Conservation (phyloP, 2,113 vertebrate species). For the Percina caprodes region DNA sequence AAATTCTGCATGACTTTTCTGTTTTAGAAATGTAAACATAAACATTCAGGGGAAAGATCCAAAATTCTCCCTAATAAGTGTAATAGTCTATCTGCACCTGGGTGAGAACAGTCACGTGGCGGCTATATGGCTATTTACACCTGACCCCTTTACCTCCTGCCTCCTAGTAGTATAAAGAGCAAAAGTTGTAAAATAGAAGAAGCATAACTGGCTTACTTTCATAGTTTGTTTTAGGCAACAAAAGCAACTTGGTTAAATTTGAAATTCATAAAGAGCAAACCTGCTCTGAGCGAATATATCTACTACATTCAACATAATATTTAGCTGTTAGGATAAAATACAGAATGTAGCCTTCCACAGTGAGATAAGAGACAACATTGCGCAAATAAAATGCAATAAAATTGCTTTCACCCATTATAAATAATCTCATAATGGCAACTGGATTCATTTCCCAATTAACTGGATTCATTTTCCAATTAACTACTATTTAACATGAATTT, state of each 20-base stretch:
- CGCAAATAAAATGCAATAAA: neutral
- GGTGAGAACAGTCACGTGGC: neutral
- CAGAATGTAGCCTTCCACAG: neutral
- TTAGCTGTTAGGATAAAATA: slow-evolving; percentile 1
- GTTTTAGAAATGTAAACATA: neutral
- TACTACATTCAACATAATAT: slow-evolving; percentile 13
- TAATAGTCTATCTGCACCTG: neutral
- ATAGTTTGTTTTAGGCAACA: too few species aligned
- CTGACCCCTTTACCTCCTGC: too few species aligned
- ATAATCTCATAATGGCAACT: slow-evolving; percentile 59
- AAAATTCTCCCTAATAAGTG: neutral
- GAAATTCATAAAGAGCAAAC: neutral
- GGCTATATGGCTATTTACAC: neutral
- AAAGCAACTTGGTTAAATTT: slow-evolving; percentile 5
- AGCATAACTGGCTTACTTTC: too few species aligned
- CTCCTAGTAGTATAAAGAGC: too few species aligned
- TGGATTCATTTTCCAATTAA: slow-evolving; percentile 5
- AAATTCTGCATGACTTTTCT: neutral
- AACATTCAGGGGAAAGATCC: accelerated
- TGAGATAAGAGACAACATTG: neutral
- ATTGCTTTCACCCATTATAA: slow-evolving; percentile 17
- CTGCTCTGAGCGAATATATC: neutral
- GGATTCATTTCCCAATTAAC: slow-evolving; percentile 6
- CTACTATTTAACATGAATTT: neutral
- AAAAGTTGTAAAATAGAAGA: too few species aligned